Evolutionary conservation across 2,888 invertebrate genomes (phyloP), one percentile per base, ranked within the genome.

Genomic region (Agrotis exclamationis): DNA sequence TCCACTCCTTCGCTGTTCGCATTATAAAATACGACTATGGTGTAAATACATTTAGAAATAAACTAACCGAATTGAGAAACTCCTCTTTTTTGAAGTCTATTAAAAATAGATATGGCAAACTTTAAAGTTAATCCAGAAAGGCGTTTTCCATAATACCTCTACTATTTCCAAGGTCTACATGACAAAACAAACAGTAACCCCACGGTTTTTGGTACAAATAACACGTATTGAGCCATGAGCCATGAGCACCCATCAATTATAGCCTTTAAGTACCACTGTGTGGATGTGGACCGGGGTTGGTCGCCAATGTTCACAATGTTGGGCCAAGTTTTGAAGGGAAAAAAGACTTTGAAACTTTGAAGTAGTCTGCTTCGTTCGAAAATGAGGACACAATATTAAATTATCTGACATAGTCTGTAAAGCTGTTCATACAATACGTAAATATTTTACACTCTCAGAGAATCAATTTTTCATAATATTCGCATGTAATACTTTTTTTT

Each of bases 101-200:
- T 33, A 33, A 33, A 33, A 33, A 33, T 9, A 33, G 2, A 33
- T 9, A 1, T 33, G 28, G 28, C 33, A 51, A 51, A 51, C 22
- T 51, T 45, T 6, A 28, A 54, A 28, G 11, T 3, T 18, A 18
- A 5, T 18, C 9, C 7, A 33, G 9, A 33, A 33, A 33, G 11
- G 11, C 11, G 9, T 39, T 39, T n/a, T 14, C 18, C 2, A 3
- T 44, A 59, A 13, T 58, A 13, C 13, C 0, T 80, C 77, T 83
- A 63, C 0, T 0, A 0, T 6, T 9, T 0, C 13, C 9, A 0
- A 0, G 44, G 54, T 22, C 72, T 74, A 59, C 16, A 63, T 44
- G 20, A 74, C 76, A 76, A 86, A 85, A 86, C 85, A 87, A 87
- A 87, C 79, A 86, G 53, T 20, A 48, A 20, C 69, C 58, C 67